Conservation (phyloP, 1,140 invertebrate species). For the Magallana gigas region DNA sequence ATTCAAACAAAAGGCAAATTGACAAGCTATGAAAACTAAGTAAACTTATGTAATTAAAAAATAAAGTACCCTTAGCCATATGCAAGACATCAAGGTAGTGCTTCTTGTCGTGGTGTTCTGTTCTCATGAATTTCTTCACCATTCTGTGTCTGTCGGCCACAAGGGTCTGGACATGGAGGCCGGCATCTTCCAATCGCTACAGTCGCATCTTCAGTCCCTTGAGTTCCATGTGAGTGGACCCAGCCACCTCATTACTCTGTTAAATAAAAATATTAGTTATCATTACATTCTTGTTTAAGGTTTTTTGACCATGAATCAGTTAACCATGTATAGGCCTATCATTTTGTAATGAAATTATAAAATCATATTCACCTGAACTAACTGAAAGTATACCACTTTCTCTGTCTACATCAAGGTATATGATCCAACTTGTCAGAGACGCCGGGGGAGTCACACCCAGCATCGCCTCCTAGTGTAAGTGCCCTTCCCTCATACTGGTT, state of each 20-base stretch:
- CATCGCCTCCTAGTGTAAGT: constrained; percentile 11
- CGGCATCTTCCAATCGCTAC: background rate
- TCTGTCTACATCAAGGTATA: background rate
- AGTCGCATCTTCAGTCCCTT: constrained; percentile 2
- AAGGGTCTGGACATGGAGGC: background rate
- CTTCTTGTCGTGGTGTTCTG: background rate
- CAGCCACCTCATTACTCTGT: constrained; percentile 38
- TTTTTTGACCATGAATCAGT: background rate
- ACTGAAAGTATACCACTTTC: constrained; percentile 3
- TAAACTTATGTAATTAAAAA: background rate
- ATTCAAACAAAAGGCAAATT: background rate
- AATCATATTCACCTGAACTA: background rate
- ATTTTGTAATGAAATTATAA: background rate
- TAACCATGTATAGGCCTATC: background rate
- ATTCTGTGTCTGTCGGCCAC: constrained; percentile 20
- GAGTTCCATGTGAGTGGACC: constrained; percentile 46
- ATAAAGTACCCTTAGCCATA: background rate
- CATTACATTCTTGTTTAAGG: too few species aligned
- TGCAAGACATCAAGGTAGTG: constrained; percentile 35
- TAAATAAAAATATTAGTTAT: background rate
- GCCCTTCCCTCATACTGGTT: background rate
- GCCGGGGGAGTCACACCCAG: background rate
- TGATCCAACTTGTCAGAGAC: background rate
- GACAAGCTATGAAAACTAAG: background rate
- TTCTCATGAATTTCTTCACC: constrained; percentile 19